Conservation (phyloP, 2,113 vertebrate species). For the Erythrocercus mccallii region DNA sequence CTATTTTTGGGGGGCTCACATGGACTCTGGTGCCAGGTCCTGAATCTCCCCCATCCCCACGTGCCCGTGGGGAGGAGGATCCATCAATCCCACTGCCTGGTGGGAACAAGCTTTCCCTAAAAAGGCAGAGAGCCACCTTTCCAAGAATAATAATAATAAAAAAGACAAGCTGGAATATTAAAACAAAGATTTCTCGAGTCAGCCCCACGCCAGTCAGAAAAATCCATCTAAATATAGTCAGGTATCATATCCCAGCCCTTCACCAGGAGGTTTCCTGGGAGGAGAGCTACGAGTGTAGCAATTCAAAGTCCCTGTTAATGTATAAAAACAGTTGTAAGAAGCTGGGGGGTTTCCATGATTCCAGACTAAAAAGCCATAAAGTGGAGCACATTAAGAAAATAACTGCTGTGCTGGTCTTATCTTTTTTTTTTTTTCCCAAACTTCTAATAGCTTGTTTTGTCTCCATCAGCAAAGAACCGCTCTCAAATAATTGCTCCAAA, state of each 20-base stretch:
- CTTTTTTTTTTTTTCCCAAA: background rate
- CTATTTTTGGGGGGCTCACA: background rate
- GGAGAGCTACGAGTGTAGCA: background rate
- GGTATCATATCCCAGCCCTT: background rate
- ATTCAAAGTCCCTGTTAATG: background rate
- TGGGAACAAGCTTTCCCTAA: background rate
- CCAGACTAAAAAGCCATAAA: background rate
- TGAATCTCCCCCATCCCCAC: background rate
- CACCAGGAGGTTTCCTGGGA: background rate
- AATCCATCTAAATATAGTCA: background rate
- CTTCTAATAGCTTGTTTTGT: conserved; percentile 7
- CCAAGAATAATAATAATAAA: background rate
- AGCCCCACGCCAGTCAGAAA: background rate
- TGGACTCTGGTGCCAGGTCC: background rate
- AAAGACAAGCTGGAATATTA: background rate
- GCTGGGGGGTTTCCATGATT: background rate
- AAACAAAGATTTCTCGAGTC: background rate
- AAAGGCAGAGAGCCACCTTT: background rate
- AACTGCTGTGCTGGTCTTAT: background rate
- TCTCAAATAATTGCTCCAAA: conserved; percentile 26
- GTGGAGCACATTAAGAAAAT: background rate
- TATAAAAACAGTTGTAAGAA: background rate
- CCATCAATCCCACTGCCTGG: background rate
- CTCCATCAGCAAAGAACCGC: conserved; percentile 24
- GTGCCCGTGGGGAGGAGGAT: background rate